phyloP scores from a whole-genome alignment of 1,140 invertebrate species.

The Glossosoma conforme region DNA sequence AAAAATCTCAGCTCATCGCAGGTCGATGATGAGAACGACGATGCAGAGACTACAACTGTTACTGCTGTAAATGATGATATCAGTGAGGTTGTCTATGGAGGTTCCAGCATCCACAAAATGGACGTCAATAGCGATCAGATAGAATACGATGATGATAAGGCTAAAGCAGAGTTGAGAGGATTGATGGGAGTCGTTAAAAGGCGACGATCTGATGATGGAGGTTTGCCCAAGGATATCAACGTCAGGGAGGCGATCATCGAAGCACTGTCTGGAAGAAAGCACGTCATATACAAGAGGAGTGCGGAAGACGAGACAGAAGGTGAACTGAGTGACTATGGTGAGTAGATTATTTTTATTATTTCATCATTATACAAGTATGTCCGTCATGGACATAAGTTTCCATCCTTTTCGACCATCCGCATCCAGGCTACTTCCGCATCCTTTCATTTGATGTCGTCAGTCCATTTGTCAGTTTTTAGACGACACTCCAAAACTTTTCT shows the following conservation, averaged over 20 bases:
- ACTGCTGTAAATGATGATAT: too few species aligned
- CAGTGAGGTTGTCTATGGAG: too few species aligned
- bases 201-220: neutral
- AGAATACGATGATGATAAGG: conserved; percentile 19
- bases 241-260: conserved; percentile 28
- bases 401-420: too few species aligned
- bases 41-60: too few species aligned
- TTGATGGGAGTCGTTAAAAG: neutral
- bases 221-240: conserved; percentile 1
- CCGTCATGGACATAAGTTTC: too few species aligned
- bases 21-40: conserved; percentile 8
- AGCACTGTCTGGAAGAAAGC: conserved; percentile 49
- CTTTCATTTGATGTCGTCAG: too few species aligned
- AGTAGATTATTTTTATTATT: too few species aligned
- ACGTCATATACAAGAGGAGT: conserved; percentile 63
- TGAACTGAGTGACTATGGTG: conserved; percentile 66
- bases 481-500: too few species aligned
- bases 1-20: too few species aligned
- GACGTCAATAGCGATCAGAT: conserved; percentile 15
- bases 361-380: too few species aligned
- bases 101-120: conserved; percentile 30
- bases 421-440: too few species aligned
- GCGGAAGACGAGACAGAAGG: conserved; percentile 43
- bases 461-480: too few species aligned
- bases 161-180: conserved; percentile 20